A percentile compares a stretch with the other conserved stretches of the same genome.
These are phyloP conservation scores for Chrysaora quinquecirrha DNA, from an alignment of 30 jellyfish, hydroid and myxozoan species.

Conservation along the genomic window DNA sequence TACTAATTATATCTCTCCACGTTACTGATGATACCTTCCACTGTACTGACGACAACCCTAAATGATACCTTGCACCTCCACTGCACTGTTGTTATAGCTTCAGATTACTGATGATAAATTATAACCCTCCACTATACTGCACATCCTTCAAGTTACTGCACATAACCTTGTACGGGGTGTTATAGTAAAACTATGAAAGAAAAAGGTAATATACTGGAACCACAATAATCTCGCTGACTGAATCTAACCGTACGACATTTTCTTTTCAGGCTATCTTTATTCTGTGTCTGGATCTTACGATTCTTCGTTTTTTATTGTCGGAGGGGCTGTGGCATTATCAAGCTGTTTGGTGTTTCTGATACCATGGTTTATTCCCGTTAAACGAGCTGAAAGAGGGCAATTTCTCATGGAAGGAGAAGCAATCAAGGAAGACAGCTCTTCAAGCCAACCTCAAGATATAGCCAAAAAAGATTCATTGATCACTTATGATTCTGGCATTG, in stretches of 20 bases:
- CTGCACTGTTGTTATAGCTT: too few species aligned
- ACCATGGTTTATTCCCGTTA: conserved; percentile 67
- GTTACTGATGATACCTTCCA: too few species aligned
- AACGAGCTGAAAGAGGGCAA: neutral
- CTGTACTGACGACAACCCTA: too few species aligned
- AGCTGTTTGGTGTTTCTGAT: conserved; percentile 63
- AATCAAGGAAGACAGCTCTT: neutral
- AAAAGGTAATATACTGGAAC: too few species aligned
- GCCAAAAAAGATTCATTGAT: conserved; percentile 52
- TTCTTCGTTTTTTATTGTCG: conserved; percentile 59
- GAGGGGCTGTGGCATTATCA: conserved; percentile 54
- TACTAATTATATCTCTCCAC: too few species aligned
- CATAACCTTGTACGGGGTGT: too few species aligned
- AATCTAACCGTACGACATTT: neutral
- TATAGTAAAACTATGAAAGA: too few species aligned
- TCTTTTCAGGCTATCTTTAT: conserved; percentile 57
- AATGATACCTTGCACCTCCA: too few species aligned
- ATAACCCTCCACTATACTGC: too few species aligned
- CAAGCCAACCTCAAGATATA: conserved; percentile 9
- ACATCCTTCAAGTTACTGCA: too few species aligned
- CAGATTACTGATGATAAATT: too few species aligned
- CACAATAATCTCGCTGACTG: too few species aligned
- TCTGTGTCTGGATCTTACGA: conserved; percentile 60
- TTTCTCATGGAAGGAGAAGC: conserved; percentile 7
- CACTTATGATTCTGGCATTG: conserved; percentile 60